These are phyloP conservation scores for Caenorhabditis zanzibari DNA, from an alignment of 2,888 invertebrate species.

Conservation along the genomic window DNA sequence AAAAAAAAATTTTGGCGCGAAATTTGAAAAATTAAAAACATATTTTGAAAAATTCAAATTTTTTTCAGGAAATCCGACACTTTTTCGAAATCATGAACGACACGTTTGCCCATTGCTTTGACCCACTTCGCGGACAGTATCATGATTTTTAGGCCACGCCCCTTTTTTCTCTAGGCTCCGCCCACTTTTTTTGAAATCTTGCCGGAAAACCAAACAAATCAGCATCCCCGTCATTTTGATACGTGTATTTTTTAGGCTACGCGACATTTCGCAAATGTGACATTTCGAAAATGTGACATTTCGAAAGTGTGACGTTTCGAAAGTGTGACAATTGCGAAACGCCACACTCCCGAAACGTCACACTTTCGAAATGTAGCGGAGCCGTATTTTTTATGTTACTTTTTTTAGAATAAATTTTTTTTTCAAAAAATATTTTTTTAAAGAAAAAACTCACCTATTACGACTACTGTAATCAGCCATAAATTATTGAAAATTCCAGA, in stretches of 20 bases:
- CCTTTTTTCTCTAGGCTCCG: background rate
- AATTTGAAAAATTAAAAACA: too few species aligned
- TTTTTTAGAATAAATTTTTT: background rate
- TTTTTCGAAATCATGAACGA: slow-evolving; percentile 68
- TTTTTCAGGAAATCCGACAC: slow-evolving; percentile 69
- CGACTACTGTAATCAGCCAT: slow-evolving; percentile 29
- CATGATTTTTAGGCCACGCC: slow-evolving; percentile 40
- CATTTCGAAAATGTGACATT: background rate
- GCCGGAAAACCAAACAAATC: slow-evolving; percentile 12
- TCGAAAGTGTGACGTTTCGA: background rate
- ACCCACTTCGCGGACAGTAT: slow-evolving; percentile 68
- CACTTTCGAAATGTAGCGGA: too few species aligned
- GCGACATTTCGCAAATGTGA: too few species aligned
- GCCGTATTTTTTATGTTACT: slow-evolving; percentile 18
- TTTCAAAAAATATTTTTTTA: background rate
- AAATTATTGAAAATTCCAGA: background rate
- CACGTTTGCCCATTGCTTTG: slow-evolving; percentile 72
- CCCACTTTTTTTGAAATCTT: background rate
- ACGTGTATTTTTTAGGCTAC: too few species aligned
- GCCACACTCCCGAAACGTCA: too few species aligned
- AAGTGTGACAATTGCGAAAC: too few species aligned
- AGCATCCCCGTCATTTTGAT: too few species aligned
- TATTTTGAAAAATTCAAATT: too few species aligned
- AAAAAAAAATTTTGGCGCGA: background rate
- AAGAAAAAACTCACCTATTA: slow-evolving; percentile 23